Base-by-base conservation (phyloP, 2,113 vertebrate species). In the Grus americana region DNA sequence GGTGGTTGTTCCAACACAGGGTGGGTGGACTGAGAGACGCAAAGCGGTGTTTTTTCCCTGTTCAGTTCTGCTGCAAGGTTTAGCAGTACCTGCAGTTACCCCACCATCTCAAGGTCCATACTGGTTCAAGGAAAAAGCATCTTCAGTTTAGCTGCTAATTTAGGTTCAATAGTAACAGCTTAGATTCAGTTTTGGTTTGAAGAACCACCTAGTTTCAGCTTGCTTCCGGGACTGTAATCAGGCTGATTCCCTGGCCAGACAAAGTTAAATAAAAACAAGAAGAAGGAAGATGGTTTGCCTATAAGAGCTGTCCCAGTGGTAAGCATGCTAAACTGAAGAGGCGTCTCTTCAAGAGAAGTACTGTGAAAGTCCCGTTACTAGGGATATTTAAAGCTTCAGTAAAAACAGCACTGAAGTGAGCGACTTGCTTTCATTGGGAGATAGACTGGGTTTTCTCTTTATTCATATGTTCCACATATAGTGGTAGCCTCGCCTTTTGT, bases 381-480 rank as follows among this genome's bases (percentile, higher is more conserved):
- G 62, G 95, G 94, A 95, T 95, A 95, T 97, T 96, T 97, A 96
- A 96, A 96, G 95, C 94, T 87, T 84, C 72, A 61, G 88, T 65
- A 95, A 85, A 95, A 95, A 96, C 94, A 97, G 79, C 86, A 82
- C 73, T 85, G 58, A 89, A 95, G 70, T 75, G 86, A 97, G 73
- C 0, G 46, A 91, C 88, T 96, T 87, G 76, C 89, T 91, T 91
- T 92, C 92, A 71, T 49, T 96, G 80, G 57, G 83, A 95, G 73
- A 91, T 91, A 96, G 89, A 88, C 88, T 92, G 96, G 86, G 46
- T 91, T 92, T 95, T 97, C 88, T 93, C 84, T 92, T 74, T 72
- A 91, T 94, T 97, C 73, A 62, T 92, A 58, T 92, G 71, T 92
- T 97, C 86, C 66, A 93, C 89, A 93, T 92, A 88, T 73, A 94